A percentile compares a stretch with the other conserved stretches of the same genome.
phyloP scores from a whole-genome alignment of 2,113 vertebrate species.

The Alouatta palliata region DNA sequence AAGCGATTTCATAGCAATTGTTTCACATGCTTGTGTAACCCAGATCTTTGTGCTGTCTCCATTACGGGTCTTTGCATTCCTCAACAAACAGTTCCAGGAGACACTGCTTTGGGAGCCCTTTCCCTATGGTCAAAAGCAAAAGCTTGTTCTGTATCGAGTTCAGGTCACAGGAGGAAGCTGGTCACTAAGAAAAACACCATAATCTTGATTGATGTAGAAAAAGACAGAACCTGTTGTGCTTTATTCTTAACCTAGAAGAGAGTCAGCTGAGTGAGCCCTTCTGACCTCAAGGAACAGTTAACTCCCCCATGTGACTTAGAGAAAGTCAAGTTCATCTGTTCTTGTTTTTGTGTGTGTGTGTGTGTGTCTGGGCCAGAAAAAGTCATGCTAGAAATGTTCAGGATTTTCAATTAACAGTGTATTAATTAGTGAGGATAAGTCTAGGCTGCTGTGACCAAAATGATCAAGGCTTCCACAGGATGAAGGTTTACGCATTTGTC shows the following conservation, averaged over 20 bases:
- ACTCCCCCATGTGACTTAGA: background rate
- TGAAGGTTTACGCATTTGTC: background rate
- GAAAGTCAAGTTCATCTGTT: background rate
- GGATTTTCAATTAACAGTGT: background rate
- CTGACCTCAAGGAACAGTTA: background rate
- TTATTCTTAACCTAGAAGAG: background rate
- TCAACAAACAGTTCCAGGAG: background rate
- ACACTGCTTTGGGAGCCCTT: background rate
- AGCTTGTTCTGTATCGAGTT: fast-evolving
- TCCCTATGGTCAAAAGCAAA: fast-evolving
- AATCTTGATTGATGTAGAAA: background rate
- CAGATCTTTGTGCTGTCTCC: background rate
- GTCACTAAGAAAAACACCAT: background rate
- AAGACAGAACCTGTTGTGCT: background rate
- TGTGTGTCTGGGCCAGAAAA: background rate
- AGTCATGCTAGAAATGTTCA: background rate
- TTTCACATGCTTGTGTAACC: background rate
- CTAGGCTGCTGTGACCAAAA: background rate
- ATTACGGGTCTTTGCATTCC: background rate
- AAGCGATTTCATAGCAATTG: background rate
- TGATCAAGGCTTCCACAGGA: fast-evolving
- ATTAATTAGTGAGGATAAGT: background rate
- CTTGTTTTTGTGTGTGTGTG: too few relatives aligned
- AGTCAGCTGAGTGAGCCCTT: background rate
- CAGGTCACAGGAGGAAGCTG: background rate